A percentile compares a stretch with the other conserved stretches of the same genome.
Conservation (phyloP, 2,888 invertebrate genomes). For the Teinopalpus imperialis region DNA sequence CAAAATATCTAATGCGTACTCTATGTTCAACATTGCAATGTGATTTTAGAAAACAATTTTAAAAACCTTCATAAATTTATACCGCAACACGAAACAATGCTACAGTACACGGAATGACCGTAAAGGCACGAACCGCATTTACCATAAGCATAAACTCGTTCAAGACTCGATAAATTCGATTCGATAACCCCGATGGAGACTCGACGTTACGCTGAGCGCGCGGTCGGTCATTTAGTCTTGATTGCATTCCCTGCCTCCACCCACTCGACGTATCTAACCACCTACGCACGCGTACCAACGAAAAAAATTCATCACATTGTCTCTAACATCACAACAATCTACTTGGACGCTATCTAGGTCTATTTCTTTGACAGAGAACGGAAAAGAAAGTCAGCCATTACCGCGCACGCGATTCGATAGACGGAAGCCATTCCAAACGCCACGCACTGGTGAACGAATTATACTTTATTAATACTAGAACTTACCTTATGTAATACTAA, state of each 20-base stretch:
- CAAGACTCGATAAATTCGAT: constrained; percentile 31
- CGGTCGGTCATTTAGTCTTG: constrained; percentile 48
- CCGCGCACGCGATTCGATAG: constrained; percentile 79
- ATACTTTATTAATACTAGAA: constrained; percentile 36
- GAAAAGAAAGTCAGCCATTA: constrained; percentile 78
- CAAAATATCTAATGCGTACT: too few species aligned
- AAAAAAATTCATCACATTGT: constrained; percentile 43
- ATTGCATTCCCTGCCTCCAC: constrained; percentile 56
- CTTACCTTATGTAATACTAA: constrained; percentile 61
- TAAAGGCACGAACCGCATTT: not conserved
- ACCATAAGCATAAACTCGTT: constrained; percentile 16
- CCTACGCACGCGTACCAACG: constrained; percentile 53
- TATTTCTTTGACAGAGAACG: constrained; percentile 49
- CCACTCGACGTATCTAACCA: constrained; percentile 50
- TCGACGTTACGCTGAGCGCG: constrained; percentile 32
- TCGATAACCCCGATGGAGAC: constrained; percentile 32
- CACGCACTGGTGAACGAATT: constrained; percentile 50
- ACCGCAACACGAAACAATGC: not conserved
- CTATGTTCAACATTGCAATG: too few species aligned
- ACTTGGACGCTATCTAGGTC: constrained; percentile 34
- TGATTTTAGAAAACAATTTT: too few species aligned
- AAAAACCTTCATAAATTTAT: too few species aligned
- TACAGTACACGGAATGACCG: not conserved
- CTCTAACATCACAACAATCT: constrained; percentile 31
- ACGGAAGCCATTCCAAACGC: constrained; percentile 77